Conservation (phyloP, 2,797 vertebrate species). For the Danionella dracula region DNA sequence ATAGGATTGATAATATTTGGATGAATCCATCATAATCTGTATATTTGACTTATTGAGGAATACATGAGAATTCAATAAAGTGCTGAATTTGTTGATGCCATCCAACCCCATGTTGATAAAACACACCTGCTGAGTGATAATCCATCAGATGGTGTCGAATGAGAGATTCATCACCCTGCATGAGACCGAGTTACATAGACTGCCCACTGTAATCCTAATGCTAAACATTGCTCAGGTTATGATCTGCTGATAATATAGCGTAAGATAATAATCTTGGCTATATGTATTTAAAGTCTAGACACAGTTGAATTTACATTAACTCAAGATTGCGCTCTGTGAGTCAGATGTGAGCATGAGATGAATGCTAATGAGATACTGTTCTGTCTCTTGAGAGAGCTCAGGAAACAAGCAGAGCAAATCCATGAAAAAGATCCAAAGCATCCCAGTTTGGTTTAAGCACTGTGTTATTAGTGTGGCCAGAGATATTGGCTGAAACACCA, state of each 20-base stretch:
- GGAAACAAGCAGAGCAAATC: not conserved
- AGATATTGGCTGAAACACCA: not conserved
- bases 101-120: not conserved
- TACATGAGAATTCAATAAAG: not conserved
- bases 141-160: not conserved
- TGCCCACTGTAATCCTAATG: conserved; percentile 2
- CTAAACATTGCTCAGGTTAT: conserved; percentile 7
- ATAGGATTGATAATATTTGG: too few species aligned
- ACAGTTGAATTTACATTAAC: conserved; percentile 7
- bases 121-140: conserved; percentile 1
- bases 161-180: conserved; percentile 3
- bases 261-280: conserved; percentile 8
- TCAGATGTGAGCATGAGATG: conserved; percentile 11
- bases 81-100: conserved; percentile 1
- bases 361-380: not conserved
- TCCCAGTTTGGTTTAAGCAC: not conserved
- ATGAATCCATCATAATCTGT: too few species aligned
- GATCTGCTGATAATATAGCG: conserved; percentile 1
- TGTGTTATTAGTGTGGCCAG: not conserved
- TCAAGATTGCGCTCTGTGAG: conserved; percentile 3
- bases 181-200: not conserved
- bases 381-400: not conserved
- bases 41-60: not conserved
- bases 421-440: not conserved
- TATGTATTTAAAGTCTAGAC: conserved; percentile 1